A percentile compares a stretch with the other conserved stretches of the same genome.
Evolutionary conservation across 2,888 invertebrate species (phyloP).

Genomic region (Lithophane leautieri): DNA sequence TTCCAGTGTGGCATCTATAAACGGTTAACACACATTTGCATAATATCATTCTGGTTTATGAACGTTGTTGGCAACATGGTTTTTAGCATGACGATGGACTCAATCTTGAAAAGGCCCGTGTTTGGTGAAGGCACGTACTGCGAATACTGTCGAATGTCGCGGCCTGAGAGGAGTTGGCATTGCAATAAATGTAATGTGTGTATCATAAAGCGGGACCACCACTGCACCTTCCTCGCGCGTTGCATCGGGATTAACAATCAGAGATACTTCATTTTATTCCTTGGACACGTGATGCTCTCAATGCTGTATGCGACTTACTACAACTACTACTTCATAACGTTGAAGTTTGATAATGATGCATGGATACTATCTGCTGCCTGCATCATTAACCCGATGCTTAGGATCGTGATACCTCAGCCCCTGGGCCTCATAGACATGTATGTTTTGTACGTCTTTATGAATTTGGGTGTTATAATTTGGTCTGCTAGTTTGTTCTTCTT

Average conservation of each 20-base stretch:
- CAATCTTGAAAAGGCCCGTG: slow-evolving; percentile 67
- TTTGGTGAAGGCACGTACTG: slow-evolving; percentile 90
- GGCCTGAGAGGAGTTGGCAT: slow-evolving; percentile 95
- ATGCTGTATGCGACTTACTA: slow-evolving; percentile 92
- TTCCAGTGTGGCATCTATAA: slow-evolving; percentile 69
- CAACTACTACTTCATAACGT: slow-evolving; percentile 92
- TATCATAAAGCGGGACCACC: slow-evolving; percentile 95
- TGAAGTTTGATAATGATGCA: slow-evolving; percentile 69
- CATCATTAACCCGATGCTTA: slow-evolving; percentile 74
- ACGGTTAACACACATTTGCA: slow-evolving; percentile 71
- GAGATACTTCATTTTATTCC: slow-evolving; percentile 94
- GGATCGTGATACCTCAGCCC: slow-evolving; percentile 68
- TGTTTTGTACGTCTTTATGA: slow-evolving; percentile 72
- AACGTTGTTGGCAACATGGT: slow-evolving; percentile 82
- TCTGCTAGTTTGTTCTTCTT: slow-evolving; percentile 69
- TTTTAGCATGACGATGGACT: slow-evolving; percentile 73
- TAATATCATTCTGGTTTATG: slow-evolving; percentile 74
- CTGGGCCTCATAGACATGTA: slow-evolving; percentile 73
- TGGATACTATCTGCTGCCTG: slow-evolving; percentile 67
- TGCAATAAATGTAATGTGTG: slow-evolving; percentile 95
- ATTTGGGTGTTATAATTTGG: slow-evolving; percentile 73
- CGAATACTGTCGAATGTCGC: slow-evolving; percentile 92
- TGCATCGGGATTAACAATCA: slow-evolving; percentile 96
- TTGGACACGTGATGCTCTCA: slow-evolving; percentile 92
- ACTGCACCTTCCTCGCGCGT: slow-evolving; percentile 95